phyloP scores from a whole-genome alignment of 2,797 vertebrate species.

The Liasis olivaceus region DNA sequence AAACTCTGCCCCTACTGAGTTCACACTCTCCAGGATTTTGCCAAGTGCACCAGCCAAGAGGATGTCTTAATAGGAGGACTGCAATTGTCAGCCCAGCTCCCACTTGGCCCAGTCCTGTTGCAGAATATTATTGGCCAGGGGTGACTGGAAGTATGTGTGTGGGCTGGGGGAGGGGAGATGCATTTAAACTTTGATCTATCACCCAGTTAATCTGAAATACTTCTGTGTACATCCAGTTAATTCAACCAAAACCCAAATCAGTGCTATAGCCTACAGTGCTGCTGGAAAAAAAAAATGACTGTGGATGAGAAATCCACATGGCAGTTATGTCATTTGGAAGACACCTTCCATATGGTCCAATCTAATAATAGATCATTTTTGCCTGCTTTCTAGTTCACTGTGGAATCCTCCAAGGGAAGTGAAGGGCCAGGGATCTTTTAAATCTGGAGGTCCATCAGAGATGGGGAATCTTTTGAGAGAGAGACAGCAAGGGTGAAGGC shows the following conservation, averaged over 20 bases:
- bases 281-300: background rate
- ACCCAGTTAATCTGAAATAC: background rate
- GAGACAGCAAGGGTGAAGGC: background rate
- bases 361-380: background rate
- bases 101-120: background rate
- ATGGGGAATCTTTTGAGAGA: background rate
- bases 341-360: background rate
- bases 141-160: background rate
- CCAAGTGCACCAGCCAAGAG: slow-evolving; percentile 60
- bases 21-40: slow-evolving; percentile 52
- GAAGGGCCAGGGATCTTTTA: background rate
- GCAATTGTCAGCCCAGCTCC: slow-evolving; percentile 37
- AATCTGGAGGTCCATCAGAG: background rate
- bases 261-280: background rate
- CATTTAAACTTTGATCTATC: slow-evolving; percentile 1
- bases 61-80: slow-evolving; percentile 36
- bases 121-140: slow-evolving; percentile 14
- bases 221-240: background rate
- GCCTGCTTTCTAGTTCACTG: background rate
- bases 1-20: slow-evolving; percentile 31
- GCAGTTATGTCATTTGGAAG: background rate
- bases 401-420: background rate
- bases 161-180: background rate
- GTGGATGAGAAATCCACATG: background rate
- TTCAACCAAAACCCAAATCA: background rate